A percentile compares a stretch with the other conserved stretches of the same genome.
Conservation (phyloP, 2,797 vertebrate genomes). For the Megalops cyprinoides region DNA sequence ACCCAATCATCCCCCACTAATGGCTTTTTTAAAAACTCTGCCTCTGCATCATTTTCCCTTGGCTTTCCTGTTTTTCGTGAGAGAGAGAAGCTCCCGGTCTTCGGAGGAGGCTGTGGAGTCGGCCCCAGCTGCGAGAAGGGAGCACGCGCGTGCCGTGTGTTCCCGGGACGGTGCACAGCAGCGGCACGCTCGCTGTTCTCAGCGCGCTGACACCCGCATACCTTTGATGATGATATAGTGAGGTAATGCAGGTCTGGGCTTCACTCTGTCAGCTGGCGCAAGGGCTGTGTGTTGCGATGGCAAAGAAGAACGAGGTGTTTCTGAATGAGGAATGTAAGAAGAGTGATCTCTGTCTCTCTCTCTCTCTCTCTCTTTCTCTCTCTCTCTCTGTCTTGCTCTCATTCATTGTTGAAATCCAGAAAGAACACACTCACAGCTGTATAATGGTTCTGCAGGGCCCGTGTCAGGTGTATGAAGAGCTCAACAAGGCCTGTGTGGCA, state of each 20-base stretch:
- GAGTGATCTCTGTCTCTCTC: background rate
- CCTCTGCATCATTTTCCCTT: background rate
- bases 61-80: background rate
- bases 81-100: too few species aligned
- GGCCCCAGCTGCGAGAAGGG: background rate
- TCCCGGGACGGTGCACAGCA: background rate
- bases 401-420: background rate
- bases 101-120: background rate
- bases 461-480: background rate
- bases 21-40: background rate
- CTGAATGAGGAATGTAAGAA: background rate
- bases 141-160: background rate
- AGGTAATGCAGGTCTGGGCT: background rate
- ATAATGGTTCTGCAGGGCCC: background rate
- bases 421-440: background rate
- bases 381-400: background rate
- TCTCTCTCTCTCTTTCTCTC: background rate
- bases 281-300: background rate
- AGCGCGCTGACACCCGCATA: background rate
- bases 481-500: background rate
- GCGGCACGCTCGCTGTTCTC: background rate
- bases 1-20: slow-evolving; percentile 1
- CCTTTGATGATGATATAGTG: background rate
- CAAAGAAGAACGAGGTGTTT: background rate
- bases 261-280: background rate